These are phyloP conservation scores for Odontocolon sp. DNA, from an alignment of 2,888 invertebrate genomes.

Conservation along the genomic window DNA sequence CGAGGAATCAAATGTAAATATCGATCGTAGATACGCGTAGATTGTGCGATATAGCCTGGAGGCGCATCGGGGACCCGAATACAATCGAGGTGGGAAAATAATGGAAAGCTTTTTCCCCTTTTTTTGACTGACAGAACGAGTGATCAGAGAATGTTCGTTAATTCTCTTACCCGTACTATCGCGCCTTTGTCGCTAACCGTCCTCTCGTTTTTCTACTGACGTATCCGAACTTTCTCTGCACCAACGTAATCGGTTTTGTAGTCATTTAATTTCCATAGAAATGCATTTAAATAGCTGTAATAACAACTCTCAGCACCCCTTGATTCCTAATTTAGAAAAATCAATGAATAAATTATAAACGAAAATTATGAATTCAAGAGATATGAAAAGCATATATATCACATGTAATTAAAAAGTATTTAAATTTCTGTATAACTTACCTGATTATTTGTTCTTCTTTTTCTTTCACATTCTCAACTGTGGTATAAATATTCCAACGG, in stretches of 20 bases:
- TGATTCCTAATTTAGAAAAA: neutral
- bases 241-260: neutral
- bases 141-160: constrained; percentile 13
- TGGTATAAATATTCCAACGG: neutral
- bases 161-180: neutral
- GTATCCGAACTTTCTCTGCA: neutral
- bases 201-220: neutral
- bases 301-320: neutral
- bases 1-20: constrained; percentile 23
- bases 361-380: neutral
- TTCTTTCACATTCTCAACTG: neutral
- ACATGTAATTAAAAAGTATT: neutral
- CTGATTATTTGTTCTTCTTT: neutral
- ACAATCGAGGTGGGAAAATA: constrained; percentile 38
- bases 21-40: constrained; percentile 3
- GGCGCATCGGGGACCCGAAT: constrained; percentile 1
- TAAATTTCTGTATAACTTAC: neutral
- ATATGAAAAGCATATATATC: neutral
- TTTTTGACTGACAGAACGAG: constrained; percentile 7
- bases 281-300: neutral
- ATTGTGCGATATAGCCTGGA: neutral
- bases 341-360: neutral
- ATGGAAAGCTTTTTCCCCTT: constrained; percentile 19
- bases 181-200: neutral
- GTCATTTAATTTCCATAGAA: neutral